Conservation (phyloP, 2,888 invertebrate genomes). For the Phalera bucephala region DNA sequence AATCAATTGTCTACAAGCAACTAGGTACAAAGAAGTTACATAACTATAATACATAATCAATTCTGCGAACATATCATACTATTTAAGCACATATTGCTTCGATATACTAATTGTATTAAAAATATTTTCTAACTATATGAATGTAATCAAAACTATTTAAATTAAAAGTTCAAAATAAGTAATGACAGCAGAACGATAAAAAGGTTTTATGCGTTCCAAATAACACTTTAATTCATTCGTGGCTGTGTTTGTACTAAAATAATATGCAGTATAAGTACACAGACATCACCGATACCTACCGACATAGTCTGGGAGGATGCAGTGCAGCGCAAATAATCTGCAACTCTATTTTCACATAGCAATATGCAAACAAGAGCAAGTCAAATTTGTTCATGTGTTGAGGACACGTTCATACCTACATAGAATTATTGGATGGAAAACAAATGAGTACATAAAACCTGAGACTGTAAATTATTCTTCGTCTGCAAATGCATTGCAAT, state of each 20-base stretch:
- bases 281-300: conserved; percentile 9
- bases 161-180: background rate
- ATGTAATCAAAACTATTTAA: no score
- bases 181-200: background rate
- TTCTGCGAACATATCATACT: no score
- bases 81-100: no score
- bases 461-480: conserved; percentile 10
- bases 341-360: conserved; percentile 25
- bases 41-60: no score
- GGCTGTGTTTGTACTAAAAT: conserved; percentile 27
- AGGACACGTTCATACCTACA: conserved; percentile 23
- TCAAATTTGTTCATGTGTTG: conserved; percentile 47
- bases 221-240: conserved; percentile 12
- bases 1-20: no score
- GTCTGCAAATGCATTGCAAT: conserved; percentile 7
- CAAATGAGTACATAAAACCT: conserved; percentile 18
- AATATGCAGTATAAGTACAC: conserved; percentile 8
- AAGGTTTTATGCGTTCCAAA: conserved; percentile 1
- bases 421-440: conserved; percentile 19
- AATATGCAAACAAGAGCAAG: conserved; percentile 32
- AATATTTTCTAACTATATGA: no score
- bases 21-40: no score
- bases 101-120: no score
- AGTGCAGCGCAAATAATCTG: conserved; percentile 34
- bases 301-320: conserved; percentile 27